phyloP scores from a whole-genome alignment of 2,113 vertebrate species.

The Ceuthmochares aereus region DNA sequence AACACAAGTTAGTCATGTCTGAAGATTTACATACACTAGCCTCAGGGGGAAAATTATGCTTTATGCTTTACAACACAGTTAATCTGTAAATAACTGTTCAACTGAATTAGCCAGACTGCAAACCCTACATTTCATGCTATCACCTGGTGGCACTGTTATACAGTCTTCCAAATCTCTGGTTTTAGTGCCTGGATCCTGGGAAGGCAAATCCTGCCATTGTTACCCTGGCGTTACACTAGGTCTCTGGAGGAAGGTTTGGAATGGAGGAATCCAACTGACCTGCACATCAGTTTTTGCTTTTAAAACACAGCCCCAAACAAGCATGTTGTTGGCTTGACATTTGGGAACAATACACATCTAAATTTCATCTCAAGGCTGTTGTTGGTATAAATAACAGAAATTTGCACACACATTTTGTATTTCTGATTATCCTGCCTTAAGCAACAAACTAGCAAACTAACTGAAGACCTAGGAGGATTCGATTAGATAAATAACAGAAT shows the following conservation, averaged over 20 bases:
- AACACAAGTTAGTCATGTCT: background rate
- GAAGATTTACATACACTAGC: background rate
- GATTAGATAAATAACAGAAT: background rate
- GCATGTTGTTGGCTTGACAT: background rate
- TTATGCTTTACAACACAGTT: background rate
- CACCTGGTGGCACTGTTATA: slow-evolving; percentile 34
- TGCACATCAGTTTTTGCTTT: background rate
- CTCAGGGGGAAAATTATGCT: background rate
- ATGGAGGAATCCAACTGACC: background rate
- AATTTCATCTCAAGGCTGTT: background rate
- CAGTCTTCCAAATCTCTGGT: background rate
- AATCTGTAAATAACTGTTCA: background rate
- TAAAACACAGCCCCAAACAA: background rate
- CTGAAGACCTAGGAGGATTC: background rate
- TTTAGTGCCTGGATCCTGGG: background rate
- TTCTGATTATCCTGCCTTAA: background rate
- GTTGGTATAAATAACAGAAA: background rate
- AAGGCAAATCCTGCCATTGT: background rate
- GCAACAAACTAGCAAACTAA: background rate
- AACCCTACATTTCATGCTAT: background rate
- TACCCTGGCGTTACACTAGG: too few relatives aligned
- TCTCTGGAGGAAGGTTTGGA: background rate
- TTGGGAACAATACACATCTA: background rate
- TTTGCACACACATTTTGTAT: background rate
- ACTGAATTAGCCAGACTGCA: background rate